phyloP scores from a whole-genome alignment of 2,888 invertebrate genomes.

The Drosophila mercatorum region DNA sequence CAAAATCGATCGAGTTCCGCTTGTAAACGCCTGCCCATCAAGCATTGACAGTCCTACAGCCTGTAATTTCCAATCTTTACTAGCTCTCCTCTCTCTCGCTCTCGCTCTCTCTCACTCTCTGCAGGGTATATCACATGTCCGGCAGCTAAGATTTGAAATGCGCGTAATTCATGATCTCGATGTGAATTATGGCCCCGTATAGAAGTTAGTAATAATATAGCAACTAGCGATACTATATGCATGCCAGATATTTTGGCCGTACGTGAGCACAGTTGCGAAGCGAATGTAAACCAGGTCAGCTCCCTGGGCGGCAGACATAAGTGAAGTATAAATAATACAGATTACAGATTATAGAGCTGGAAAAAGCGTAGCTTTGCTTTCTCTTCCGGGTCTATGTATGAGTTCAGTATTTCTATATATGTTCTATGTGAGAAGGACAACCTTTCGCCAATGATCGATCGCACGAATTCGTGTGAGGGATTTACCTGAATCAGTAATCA shows the following conservation, averaged over 20 bases:
- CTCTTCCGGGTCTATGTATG: slow-evolving; percentile 30
- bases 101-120: not conserved
- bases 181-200: slow-evolving; percentile 28
- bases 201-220: slow-evolving; percentile 34
- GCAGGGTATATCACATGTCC: slow-evolving; percentile 1
- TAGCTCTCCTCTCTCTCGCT: not conserved
- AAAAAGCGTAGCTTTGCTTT: slow-evolving; percentile 12
- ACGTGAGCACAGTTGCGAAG: slow-evolving; percentile 24
- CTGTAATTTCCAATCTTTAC: not conserved
- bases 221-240: slow-evolving; percentile 17
- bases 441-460: slow-evolving; percentile 50
- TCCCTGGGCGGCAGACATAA: slow-evolving; percentile 2
- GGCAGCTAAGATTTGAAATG: slow-evolving; percentile 1
- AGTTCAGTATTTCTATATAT: not conserved
- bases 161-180: slow-evolving; percentile 21
- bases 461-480: slow-evolving; percentile 60
- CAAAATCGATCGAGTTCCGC: not conserved
- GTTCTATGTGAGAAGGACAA: slow-evolving; percentile 57
- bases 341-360: not conserved
- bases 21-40: not conserved
- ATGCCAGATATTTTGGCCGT: slow-evolving; percentile 14
- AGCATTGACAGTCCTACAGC: not conserved
- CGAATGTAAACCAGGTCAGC: slow-evolving; percentile 61
- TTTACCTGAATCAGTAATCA: slow-evolving; percentile 75
- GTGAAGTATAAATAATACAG: slow-evolving; percentile 3